These are phyloP conservation scores for Lineus longissimus DNA, from an alignment of 1,140 invertebrate species.

Conservation along the genomic window DNA sequence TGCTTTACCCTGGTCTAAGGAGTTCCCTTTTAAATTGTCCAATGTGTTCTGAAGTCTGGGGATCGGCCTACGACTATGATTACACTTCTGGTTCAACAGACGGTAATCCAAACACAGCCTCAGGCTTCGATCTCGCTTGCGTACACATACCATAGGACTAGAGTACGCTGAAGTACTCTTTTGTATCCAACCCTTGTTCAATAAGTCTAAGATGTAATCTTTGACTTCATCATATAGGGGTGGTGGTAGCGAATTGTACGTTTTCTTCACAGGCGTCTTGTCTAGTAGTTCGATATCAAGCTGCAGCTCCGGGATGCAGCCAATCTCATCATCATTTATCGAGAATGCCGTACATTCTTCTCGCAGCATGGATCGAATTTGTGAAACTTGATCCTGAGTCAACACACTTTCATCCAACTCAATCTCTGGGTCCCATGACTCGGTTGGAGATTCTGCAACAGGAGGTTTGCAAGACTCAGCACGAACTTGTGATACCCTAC, in stretches of 20 bases:
- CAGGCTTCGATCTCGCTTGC: slow-evolving; percentile 18
- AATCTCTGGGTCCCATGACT: not conserved
- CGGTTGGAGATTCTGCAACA: no score
- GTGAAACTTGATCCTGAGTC: not conserved
- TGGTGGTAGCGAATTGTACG: slow-evolving; percentile 18
- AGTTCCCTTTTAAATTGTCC: slow-evolving; percentile 1
- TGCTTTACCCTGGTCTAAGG: slow-evolving; percentile 25
- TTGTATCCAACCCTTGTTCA: slow-evolving; percentile 10
- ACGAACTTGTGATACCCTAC: no score
- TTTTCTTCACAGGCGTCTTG: slow-evolving; percentile 11
- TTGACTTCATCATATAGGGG: slow-evolving; percentile 26
- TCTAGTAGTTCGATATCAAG: slow-evolving; percentile 17
- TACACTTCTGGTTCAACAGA: slow-evolving; percentile 6
- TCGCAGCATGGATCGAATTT: slow-evolving; percentile 4
- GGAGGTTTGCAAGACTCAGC: no score
- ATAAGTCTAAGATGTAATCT: slow-evolving; percentile 16
- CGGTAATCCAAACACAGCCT: slow-evolving; percentile 18
- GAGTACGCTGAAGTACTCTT: slow-evolving; percentile 11
- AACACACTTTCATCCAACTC: not conserved
- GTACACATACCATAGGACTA: slow-evolving; percentile 17
- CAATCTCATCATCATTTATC: slow-evolving; percentile 15
- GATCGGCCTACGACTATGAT: slow-evolving; percentile 9
- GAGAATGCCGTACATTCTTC: slow-evolving; percentile 16
- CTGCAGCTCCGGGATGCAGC: slow-evolving; percentile 18
- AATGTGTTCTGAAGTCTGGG: slow-evolving; percentile 16